Base-by-base conservation (phyloP, 2,888 invertebrate species). In the Sarcophaga rosellei region DNA sequence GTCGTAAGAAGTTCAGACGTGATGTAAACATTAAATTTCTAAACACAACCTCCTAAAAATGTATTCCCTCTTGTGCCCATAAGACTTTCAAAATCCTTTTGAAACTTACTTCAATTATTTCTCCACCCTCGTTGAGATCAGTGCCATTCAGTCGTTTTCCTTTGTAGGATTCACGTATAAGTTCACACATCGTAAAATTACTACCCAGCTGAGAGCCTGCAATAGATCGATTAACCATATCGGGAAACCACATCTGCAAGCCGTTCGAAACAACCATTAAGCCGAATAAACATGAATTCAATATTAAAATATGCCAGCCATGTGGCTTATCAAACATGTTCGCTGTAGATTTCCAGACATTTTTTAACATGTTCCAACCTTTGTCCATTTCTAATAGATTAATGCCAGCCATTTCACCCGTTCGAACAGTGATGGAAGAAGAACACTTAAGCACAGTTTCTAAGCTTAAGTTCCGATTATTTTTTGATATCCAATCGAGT, bases 221-320 rank as follows among this genome's bases (percentile, higher is more conserved):
- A 0, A 91, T 89, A 0, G 91, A 90, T 25, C 91, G 91, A 76
- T 93, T 93, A 0, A 91, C 91, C 72, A 93, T 92, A 85, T 93
- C 93, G 0, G 93, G 92, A 88, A 91, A 92, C 93, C 93, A 93
- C 57, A 93, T 79, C 45, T 92, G 92, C 90, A 93, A 90, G 21
- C 93, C 93, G 53, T 90, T 90, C 3, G 92, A 92, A 12, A 90
- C 88, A 74, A 91, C 92, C 81, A 92, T 92, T 88, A 91, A 85
- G 1, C 91, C 89, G 45, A 91, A 88, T 0, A 91, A 74, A 0
- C 87, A 89, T n/a, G 90, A 4, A 8, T 88, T 89, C 12, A 91
- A 89, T 3, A 91, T 78, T 0, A 89, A 68, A 69, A 91, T 91
- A 84, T 91, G 89, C 3, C 86, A 70, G 1, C 90, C 88, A 87